Conservation (phyloP, 2,797 vertebrate genomes). For the Acridotheres tristis region DNA sequence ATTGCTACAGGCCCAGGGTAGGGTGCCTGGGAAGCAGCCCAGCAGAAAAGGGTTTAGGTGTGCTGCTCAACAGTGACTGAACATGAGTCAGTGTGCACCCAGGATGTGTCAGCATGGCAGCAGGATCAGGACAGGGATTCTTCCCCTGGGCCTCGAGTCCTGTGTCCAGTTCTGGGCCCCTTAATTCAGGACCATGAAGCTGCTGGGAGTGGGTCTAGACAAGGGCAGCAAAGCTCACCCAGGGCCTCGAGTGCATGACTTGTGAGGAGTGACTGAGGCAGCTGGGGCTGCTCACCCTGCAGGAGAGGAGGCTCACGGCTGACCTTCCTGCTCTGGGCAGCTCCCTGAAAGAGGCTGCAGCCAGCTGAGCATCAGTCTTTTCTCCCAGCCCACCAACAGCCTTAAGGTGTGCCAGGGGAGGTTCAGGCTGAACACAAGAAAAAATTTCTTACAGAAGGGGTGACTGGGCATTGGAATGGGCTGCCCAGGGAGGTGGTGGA, state of each 20-base stretch:
- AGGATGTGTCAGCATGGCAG: neutral
- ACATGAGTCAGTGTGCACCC: neutral
- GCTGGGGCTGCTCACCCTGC: too few relatives aligned
- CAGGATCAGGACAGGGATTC: neutral
- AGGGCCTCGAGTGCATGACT: neutral
- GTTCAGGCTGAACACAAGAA: neutral
- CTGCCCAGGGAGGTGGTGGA: neutral
- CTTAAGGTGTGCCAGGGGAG: accelerated
- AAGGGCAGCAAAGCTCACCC: neutral
- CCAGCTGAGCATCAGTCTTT: too few relatives aligned
- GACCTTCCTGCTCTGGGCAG: neutral
- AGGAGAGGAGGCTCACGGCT: neutral
- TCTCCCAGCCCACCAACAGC: neutral
- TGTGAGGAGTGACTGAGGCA: neutral
- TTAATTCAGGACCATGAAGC: too few relatives aligned
- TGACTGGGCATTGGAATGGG: neutral
- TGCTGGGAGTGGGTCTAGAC: neutral
- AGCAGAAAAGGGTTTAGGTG: neutral
- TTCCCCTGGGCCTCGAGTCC: neutral
- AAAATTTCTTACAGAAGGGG: neutral
- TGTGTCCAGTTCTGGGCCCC: neutral
- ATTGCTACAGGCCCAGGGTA: neutral
- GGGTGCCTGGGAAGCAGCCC: neutral
- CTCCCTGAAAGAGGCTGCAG: neutral
- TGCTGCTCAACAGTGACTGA: neutral